Base-by-base conservation (phyloP, 2,113 vertebrate genomes). In the Alligator sinensis region DNA sequence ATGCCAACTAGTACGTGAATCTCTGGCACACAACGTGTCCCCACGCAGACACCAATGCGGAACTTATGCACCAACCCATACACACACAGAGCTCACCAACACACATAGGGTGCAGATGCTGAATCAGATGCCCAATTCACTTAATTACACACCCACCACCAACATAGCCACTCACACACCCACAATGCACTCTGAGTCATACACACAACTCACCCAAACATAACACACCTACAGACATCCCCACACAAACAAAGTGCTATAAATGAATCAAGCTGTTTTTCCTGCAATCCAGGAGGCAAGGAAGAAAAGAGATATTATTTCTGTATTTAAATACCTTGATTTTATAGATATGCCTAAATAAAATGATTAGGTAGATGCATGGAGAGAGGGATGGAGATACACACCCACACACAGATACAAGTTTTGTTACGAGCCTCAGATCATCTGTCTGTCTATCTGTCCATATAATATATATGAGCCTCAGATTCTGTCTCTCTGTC, bases 71-170 rank as follows among this genome's bases (percentile, higher is more conserved):
- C 10, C 2, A 6, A 3, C 6, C 24, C 11, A 1, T 3, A 1
- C 5, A 38, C 4, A 38, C 54, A 15, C 0, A 0, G 22, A 0
- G 0, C 28, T n/a, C 30, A 30, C 78, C 78, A 4, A 30, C 68
- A 18, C 84, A 38, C 84, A 55, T 61, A 63, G 2, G 0, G 55
- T 82, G 77, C 84, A 79, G 63, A 9, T 0, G 38, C 38, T 8
- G 38, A 38, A 38, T 11, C 22, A 47, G 1, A 0, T 62, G 79
- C 82, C 70, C 80, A 63, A 30, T 86, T 93, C 88, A 91, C 91
- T 86, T 83, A 84, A 87, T 89, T 72, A 87, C 60, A 17, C 80
- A 79, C 72, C 89, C 78, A 83, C 77, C 70, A 38, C 86, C 88
- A 78, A 74, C 4, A 0, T 76, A 77, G 38, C 79, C 78, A 60